Percentiles rank a stretch among this genome's conserved stretches.
phyloP scores from a whole-genome alignment of 2,888 invertebrate species.

The Xanthorhoe designata region DNA sequence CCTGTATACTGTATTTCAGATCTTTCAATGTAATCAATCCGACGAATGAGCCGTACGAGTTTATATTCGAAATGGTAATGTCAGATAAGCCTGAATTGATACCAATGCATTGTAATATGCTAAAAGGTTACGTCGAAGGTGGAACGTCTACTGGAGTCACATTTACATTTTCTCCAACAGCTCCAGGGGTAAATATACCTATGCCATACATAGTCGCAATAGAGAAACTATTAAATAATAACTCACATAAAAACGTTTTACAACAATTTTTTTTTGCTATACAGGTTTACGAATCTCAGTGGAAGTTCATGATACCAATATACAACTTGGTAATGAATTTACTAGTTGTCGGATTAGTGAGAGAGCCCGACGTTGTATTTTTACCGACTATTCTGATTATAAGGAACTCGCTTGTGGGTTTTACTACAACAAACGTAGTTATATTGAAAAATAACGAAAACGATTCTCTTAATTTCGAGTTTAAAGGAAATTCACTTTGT shows the following conservation, averaged over 20 bases:
- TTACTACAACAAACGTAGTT: constrained; percentile 72
- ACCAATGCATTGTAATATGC: constrained; percentile 85
- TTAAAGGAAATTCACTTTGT: constrained; percentile 82
- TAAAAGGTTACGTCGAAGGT: constrained; percentile 85
- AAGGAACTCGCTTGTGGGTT: constrained; percentile 87
- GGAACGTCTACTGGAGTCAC: constrained; percentile 86
- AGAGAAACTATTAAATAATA: not conserved
- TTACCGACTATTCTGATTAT: constrained; percentile 85
- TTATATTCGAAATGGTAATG: constrained; percentile 84
- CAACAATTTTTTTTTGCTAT: constrained; percentile 23
- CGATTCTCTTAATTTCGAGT: constrained; percentile 78
- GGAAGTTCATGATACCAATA: constrained; percentile 87
- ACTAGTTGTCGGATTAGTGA: constrained; percentile 87
- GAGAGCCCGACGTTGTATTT: constrained; percentile 87
- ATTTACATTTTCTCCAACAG: constrained; percentile 87
- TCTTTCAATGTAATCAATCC: constrained; percentile 88
- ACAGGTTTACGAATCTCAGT: constrained; percentile 87
- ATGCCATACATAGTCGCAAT: not conserved
- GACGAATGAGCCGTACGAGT: constrained; percentile 86
- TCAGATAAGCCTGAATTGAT: constrained; percentile 72
- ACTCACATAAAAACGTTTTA: not conserved
- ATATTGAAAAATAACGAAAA: constrained; percentile 84
- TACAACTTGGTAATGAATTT: constrained; percentile 84
- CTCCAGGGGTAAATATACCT: constrained; percentile 76
- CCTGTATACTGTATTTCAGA: constrained; percentile 66